Conservation (phyloP, 2,113 vertebrate genomes). For the Perccottus glenii region DNA sequence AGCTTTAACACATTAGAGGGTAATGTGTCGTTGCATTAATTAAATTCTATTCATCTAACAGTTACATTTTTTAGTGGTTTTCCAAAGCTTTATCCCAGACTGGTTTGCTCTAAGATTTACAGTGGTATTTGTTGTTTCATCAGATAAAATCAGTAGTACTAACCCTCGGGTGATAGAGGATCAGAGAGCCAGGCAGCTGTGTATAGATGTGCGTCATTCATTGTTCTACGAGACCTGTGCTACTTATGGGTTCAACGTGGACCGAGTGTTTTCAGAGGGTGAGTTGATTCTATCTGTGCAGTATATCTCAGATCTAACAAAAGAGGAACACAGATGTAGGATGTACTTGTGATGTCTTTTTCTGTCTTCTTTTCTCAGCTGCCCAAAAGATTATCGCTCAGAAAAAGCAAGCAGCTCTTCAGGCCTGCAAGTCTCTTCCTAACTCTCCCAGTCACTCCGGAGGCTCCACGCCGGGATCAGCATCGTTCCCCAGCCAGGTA, state of each 20-base stretch:
- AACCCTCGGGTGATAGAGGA: conserved; percentile 91
- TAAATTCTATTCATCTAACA: too few species aligned
- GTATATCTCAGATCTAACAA: neutral
- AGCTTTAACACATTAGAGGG: neutral
- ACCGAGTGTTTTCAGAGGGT: conserved; percentile 93
- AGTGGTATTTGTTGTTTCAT: neutral
- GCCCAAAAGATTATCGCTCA: conserved; percentile 89
- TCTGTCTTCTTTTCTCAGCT: conserved; percentile 71
- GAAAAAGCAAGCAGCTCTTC: conserved; percentile 87
- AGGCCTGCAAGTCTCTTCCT: conserved; percentile 93
- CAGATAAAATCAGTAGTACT: conserved; percentile 91
- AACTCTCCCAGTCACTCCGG: conserved; percentile 94
- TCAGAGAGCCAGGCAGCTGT: conserved; percentile 86
- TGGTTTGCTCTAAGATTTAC: neutral
- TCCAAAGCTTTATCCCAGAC: neutral
- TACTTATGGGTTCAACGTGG: conserved; percentile 95
- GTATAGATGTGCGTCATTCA: conserved; percentile 86
- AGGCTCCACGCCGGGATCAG: conserved; percentile 86
- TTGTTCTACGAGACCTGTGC: conserved; percentile 96
- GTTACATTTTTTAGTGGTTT: neutral
- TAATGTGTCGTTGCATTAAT: too few species aligned
- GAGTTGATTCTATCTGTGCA: conserved; percentile 34
- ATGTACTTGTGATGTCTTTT: neutral
- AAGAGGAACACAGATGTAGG: neutral
- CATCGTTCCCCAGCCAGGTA: conserved; percentile 83